A percentile compares a stretch with the other conserved stretches of the same genome.
phyloP scores from a whole-genome alignment of 1,140 invertebrate species.

The Atta colombica region DNA sequence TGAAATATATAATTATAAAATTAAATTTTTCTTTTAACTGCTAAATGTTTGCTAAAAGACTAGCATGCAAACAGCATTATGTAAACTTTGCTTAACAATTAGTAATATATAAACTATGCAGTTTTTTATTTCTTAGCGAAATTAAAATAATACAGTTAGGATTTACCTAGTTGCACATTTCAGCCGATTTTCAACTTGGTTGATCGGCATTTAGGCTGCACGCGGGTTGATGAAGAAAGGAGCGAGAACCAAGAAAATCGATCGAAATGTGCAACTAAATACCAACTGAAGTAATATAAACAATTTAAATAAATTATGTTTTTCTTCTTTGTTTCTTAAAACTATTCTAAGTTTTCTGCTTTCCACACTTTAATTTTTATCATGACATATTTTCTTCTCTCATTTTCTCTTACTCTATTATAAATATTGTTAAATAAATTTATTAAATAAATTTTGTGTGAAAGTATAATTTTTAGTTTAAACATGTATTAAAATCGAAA shows the following conservation, averaged over 20 bases:
- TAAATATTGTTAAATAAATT: background rate
- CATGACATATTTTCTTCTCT: background rate
- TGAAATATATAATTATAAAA: too few species aligned
- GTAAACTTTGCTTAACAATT: background rate
- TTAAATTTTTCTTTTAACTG: too few species aligned
- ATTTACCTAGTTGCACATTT: too few species aligned
- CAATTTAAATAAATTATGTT: slow-evolving; percentile 5
- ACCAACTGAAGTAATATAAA: too few species aligned
- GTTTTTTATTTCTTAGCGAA: background rate
- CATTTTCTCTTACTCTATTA: background rate
- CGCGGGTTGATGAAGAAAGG: too few species aligned
- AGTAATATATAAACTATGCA: background rate
- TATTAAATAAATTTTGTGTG: background rate
- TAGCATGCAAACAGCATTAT: too few species aligned
- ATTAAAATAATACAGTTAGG: background rate
- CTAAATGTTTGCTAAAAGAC: too few species aligned
- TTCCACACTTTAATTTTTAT: background rate
- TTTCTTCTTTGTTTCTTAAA: background rate
- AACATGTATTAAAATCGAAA: background rate
- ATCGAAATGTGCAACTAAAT: too few species aligned
- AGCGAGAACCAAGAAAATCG: too few species aligned
- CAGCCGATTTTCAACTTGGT: too few species aligned
- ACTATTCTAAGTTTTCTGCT: background rate
- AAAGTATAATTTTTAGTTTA: slow-evolving; percentile 2
- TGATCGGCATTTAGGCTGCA: too few species aligned